Base-by-base conservation (phyloP, 2,888 invertebrate species). In the Luperina testacea region DNA sequence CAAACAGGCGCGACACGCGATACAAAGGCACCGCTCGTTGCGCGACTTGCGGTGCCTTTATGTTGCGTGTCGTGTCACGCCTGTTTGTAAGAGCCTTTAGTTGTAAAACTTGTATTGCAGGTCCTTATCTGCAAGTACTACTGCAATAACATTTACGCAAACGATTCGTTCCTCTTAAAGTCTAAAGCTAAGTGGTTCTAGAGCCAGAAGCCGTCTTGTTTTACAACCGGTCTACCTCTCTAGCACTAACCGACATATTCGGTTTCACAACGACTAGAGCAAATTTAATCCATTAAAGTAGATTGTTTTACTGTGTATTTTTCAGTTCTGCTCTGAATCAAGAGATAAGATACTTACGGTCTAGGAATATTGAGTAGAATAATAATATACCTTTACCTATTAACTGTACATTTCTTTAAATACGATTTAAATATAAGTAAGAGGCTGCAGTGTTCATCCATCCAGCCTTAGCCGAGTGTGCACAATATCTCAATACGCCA, bases 181-280 rank as follows among this genome's bases (percentile, higher is more conserved):
- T 48, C 48, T 63, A 68, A 83, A 80, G 65, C 68, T 70, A 67
- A 83, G 75, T 86, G 24, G 53, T 68, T 48, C 27, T 68, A 76
- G 69, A 51, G 32, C 67, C 38, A 75, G 68, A 72, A 61, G 42
- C 45, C 48, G 71, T 57, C 59, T 69, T 20, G 67, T 89, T 83
- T 82, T 76, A 38, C 79, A 88, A 88, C 84, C 80, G 74, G 75
- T 79, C 32, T 42, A 73, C 65, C 71, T 74, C 57, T 76, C 61
- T 48, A 24, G 67, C 51, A 74, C 51, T 85, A 81, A 75, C 78
- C 67, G 70, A 77, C 67, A 75, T 88, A 85, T 89, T 77, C 59
- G 79, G 71, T 88, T 88, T 86, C 90, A 74, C 82, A 88, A 88
- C 76, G 1, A 7, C 61, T 78, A 63, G 42, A 70, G 42, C 59